A percentile compares a stretch with the other conserved stretches of the same genome.
These are phyloP conservation scores for Hylyphantes graminicola DNA, from an alignment of 1,140 invertebrate genomes.

Conservation along the genomic window DNA sequence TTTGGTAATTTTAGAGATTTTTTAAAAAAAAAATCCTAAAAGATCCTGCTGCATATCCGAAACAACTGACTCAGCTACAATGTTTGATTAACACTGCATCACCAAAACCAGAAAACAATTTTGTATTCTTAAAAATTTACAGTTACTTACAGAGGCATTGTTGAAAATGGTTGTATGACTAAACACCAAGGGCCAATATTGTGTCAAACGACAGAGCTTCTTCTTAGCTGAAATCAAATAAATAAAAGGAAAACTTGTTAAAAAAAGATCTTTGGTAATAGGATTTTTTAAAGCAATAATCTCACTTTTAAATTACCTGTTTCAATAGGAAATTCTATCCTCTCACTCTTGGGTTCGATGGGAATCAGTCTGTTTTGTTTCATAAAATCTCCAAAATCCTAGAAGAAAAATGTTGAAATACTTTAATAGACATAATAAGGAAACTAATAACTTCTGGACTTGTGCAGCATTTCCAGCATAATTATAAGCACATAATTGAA, in stretches of 20 bases:
- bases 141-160: conserved; percentile 77
- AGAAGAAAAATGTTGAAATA: neutral
- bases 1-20: no score
- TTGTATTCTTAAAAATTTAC: no score
- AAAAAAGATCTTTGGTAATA: neutral
- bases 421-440: neutral
- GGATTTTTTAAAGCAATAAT: neutral
- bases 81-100: no score
- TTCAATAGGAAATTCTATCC: conserved; percentile 64
- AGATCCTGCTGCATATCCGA: no score
- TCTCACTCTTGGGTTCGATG: conserved; percentile 40
- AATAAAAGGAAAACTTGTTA: conserved; percentile 30
- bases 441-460: no score
- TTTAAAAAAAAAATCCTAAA: no score
- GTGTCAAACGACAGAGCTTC: conserved; percentile 80
- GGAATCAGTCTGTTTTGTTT: conserved; percentile 85
- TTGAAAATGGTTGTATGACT: conserved; percentile 91
- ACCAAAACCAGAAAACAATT: no score
- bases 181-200: conserved; percentile 93
- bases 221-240: conserved; percentile 72
- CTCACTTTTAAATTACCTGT: conserved; percentile 63
- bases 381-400: conserved; percentile 92
- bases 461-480: no score
- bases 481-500: no score
- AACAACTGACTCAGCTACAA: no score